Base-by-base conservation (phyloP, 2,888 invertebrate genomes). In the Lasius fuliginosus region DNA sequence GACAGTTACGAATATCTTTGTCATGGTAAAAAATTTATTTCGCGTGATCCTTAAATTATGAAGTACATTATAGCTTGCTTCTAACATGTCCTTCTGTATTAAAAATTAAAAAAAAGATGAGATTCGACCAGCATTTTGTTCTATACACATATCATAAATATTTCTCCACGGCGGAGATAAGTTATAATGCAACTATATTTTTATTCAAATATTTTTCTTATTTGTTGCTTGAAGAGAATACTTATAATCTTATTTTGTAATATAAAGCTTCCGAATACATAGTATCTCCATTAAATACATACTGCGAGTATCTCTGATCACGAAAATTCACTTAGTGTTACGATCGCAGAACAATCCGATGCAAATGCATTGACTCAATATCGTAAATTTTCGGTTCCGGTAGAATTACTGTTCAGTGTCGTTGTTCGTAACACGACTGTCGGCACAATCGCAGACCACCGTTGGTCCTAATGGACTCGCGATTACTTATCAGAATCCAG, bases 401-500 rank as follows among this genome's bases (percentile, higher is more conserved):
- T 71, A 85, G 89, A 89, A 88, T 88, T 89, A 89, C 85, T 81
- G 77, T 64, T 65, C 62, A 33, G 79, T 60, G 53, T 42, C 56
- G 85, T 85, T 85, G 89, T 89, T 85, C 82, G 76, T 86, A 87
- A 87, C 75, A 68, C 81, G 60, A 75, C 83, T 71, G 84, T 33
- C 73, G 67, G 82, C 68, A 74, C 85, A 56, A 86, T 71, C 83
- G 82, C 85, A 74, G 64, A 69, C 62, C 53, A 64, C n/a, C 64
- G 27, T 53, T 58, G 85, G 53, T 75, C 76, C 86, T 89, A 89
- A 89, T 89, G 88, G 88, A 89, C 74, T 82, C 74, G 84, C 84
- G 89, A 89, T 89, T 89, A 86, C 89, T 86, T 89, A 89, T 89
- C 89, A 49, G 67, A 30, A 53, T 27, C 64, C 79, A 84, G 60